A percentile compares a stretch with the other conserved stretches of the same genome.
phyloP scores from a whole-genome alignment of 2,888 invertebrate species.

The Troglohyphantes excavatus region DNA sequence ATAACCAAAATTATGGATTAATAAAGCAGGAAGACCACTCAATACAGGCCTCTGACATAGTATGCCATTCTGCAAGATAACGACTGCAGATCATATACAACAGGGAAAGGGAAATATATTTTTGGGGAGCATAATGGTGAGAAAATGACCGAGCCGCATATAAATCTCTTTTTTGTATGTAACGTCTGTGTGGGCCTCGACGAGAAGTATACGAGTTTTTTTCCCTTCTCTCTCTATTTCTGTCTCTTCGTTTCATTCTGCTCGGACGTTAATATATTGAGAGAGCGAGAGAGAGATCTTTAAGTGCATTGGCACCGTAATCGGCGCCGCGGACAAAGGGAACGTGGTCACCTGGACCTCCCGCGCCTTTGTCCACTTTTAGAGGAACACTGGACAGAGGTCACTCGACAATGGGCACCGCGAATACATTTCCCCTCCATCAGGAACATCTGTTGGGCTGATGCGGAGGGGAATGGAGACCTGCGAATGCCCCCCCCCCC shows the following conservation, averaged over 20 bases:
- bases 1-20: slow-evolving; percentile 14
- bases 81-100: slow-evolving; percentile 56
- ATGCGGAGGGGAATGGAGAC: slow-evolving; percentile 51
- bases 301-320: slow-evolving; percentile 54
- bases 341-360: slow-evolving; percentile 66
- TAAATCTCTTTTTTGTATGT: slow-evolving; percentile 41
- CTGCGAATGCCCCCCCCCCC: slow-evolving; percentile 1
- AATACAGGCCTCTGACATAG: slow-evolving; percentile 12
- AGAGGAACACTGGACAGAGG: slow-evolving; percentile 68
- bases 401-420: slow-evolving; percentile 61
- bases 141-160: slow-evolving; percentile 53
- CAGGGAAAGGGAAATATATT: slow-evolving; percentile 32
- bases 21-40: slow-evolving; percentile 20
- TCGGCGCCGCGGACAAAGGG: slow-evolving; percentile 67
- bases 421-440: slow-evolving; percentile 73
- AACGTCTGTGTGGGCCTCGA: background rate
- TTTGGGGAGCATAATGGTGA: slow-evolving; percentile 29
- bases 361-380: slow-evolving; percentile 55
- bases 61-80: slow-evolving; percentile 21
- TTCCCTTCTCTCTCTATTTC: background rate
- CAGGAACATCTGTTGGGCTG: slow-evolving; percentile 74
- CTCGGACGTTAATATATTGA: slow-evolving; percentile 40
- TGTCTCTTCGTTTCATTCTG: too few species aligned
- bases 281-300: slow-evolving; percentile 18
- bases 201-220: background rate